phyloP scores from a whole-genome alignment of 2,113 vertebrate species.

The Antechinus stuartii region DNA sequence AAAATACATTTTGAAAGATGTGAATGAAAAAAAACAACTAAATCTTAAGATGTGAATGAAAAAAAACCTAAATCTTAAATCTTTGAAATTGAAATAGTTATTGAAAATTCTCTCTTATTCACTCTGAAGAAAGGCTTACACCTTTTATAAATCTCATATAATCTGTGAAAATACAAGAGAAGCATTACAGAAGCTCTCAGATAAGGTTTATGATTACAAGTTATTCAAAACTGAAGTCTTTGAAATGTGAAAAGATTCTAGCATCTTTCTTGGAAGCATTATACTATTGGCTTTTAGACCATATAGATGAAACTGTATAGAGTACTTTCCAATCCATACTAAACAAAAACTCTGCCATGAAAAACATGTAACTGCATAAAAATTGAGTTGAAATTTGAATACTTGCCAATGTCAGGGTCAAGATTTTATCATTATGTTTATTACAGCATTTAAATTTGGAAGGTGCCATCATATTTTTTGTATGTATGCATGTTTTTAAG shows the following conservation, averaged over 20 bases:
- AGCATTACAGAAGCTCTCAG: constrained; percentile 39
- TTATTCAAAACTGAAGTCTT: constrained; percentile 32
- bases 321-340: constrained; percentile 16
- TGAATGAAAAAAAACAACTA: constrained; percentile 20
- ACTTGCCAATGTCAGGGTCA: constrained; percentile 39
- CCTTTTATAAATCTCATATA: constrained; percentile 58
- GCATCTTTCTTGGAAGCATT: not conserved
- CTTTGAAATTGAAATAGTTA: constrained; percentile 60
- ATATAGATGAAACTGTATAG: constrained; percentile 24
- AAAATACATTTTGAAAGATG: constrained; percentile 58
- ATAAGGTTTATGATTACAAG: constrained; percentile 30
- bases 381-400: constrained; percentile 18
- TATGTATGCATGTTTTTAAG: not conserved
- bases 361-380: constrained; percentile 40
- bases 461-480: not conserved
- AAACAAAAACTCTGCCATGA: constrained; percentile 14
- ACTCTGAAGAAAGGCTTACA: constrained; percentile 43
- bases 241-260: not conserved
- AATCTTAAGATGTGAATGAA: constrained; percentile 52
- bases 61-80: constrained; percentile 58
- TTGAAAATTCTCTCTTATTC: constrained; percentile 9
- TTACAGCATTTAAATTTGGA: constrained; percentile 25
- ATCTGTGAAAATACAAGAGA: constrained; percentile 53
- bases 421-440: constrained; percentile 19
- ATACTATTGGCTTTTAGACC: not conserved